Conservation (phyloP, 2,888 invertebrate genomes). For the Falcaria lacertinaria region DNA sequence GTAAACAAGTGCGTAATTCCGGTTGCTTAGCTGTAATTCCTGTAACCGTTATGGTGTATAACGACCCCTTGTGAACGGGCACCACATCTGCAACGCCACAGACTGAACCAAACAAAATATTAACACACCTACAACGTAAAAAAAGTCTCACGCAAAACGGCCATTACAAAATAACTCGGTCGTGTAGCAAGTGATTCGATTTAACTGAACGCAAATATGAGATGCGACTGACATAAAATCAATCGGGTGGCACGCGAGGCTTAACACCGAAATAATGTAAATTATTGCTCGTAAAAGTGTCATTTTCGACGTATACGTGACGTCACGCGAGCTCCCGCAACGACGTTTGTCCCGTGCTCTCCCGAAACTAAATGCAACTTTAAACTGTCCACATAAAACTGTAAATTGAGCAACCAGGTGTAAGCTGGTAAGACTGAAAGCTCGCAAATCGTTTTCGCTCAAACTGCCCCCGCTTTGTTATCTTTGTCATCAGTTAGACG, state of each 20-base stretch:
- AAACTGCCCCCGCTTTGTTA: conserved; percentile 61
- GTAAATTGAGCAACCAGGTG: conserved; percentile 36
- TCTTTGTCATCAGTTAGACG: conserved; percentile 61
- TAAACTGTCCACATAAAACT: conserved; percentile 25
- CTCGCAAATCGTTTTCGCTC: conserved; percentile 21
- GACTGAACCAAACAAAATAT: conserved; percentile 38
- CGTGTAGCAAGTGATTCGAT: conserved; percentile 73
- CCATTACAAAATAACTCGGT: conserved; percentile 71
- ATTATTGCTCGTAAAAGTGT: conserved; percentile 78
- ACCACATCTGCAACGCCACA: conserved; percentile 19
- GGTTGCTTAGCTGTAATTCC: no score
- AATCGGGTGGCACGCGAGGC: conserved; percentile 75
- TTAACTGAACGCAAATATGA: conserved; percentile 71
- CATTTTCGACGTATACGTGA: conserved; percentile 76
- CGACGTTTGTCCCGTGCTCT: conserved; percentile 24
- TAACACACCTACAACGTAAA: conserved; percentile 44
- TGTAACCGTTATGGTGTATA: conserved; percentile 2
- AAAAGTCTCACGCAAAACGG: conserved; percentile 64
- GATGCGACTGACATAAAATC: conserved; percentile 76
- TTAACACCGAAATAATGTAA: conserved; percentile 76
- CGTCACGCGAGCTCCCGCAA: conserved; percentile 49
- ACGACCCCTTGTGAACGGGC: conserved; percentile 26
- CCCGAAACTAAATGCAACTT: conserved; percentile 30
- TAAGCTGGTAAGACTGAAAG: conserved; percentile 12
- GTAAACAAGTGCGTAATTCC: no score